phyloP scores from a whole-genome alignment of 2,113 vertebrate species.

The Oryzias melastigma region DNA sequence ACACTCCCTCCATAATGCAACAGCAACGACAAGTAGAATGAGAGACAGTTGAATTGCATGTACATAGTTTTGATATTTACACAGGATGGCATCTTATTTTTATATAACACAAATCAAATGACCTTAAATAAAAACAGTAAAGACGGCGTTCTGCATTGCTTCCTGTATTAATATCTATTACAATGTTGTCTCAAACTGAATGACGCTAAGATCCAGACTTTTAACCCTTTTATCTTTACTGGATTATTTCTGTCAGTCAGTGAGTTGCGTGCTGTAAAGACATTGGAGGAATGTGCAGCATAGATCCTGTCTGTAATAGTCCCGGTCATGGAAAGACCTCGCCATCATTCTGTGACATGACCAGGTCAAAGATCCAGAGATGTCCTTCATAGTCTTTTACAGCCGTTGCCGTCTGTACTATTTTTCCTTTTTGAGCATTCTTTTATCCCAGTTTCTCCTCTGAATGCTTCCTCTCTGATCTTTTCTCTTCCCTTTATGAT shows the following conservation, averaged over 20 bases:
- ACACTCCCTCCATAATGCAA: no score
- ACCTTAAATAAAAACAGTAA: no score
- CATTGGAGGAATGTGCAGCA: slow-evolving; percentile 24
- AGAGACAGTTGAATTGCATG: no score
- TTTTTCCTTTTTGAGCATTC: slow-evolving; percentile 15
- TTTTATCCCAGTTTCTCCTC: background rate
- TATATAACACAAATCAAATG: no score
- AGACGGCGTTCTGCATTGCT: no score
- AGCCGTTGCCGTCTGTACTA: slow-evolving; percentile 27
- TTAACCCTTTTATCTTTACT: background rate
- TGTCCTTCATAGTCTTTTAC: slow-evolving; percentile 24
- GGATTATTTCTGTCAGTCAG: background rate
- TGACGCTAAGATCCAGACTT: no score
- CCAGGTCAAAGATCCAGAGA: slow-evolving; percentile 32
- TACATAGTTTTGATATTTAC: no score
- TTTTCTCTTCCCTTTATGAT: slow-evolving; percentile 9
- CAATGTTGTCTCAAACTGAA: no score
- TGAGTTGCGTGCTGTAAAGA: background rate
- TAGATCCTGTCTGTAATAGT: slow-evolving; percentile 6
- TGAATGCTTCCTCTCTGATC: background rate
- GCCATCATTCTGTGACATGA: slow-evolving; percentile 29
- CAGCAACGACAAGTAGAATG: no score
- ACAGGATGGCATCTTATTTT: no score
- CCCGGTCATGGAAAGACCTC: slow-evolving; percentile 8
- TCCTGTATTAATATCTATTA: no score